phyloP scores from a whole-genome alignment of 2,888 invertebrate genomes.

The Eupithecia abbreviata region DNA sequence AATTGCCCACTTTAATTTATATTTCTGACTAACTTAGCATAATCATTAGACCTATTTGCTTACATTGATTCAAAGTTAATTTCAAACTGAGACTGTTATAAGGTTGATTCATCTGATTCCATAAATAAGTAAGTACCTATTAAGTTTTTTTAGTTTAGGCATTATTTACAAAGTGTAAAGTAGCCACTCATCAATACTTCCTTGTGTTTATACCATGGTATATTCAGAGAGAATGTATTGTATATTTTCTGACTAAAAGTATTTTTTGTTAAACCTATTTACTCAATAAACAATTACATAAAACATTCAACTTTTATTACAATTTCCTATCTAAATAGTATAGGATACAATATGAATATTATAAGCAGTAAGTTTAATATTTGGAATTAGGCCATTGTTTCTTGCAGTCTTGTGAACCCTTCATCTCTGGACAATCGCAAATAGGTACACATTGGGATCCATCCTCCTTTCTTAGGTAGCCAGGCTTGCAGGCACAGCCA shows the following conservation, averaged over 20 bases:
- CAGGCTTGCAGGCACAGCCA: conserved; percentile 51
- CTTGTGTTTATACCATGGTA: conserved; percentile 76
- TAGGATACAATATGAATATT: background rate
- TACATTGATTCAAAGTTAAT: conserved; percentile 35
- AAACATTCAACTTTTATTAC: background rate
- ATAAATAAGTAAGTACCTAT: background rate
- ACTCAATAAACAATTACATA: conserved; percentile 22
- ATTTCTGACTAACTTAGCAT: conserved; percentile 32
- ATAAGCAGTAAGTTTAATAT: background rate
- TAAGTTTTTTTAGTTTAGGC: conserved; percentile 43
- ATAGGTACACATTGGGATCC: conserved; percentile 48
- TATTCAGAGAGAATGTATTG: conserved; percentile 77
- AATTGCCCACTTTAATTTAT: conserved; percentile 22
- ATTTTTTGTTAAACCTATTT: conserved; percentile 19
- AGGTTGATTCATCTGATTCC: conserved; percentile 25
- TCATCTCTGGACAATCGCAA: conserved; percentile 46
- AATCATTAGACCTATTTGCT: conserved; percentile 27
- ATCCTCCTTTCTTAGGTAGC: conserved; percentile 43
- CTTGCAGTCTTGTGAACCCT: conserved; percentile 15
- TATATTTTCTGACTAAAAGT: conserved; percentile 30
- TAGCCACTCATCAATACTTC: conserved; percentile 63
- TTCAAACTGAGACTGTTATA: conserved; percentile 16
- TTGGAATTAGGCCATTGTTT: background rate
- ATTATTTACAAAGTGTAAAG: conserved; percentile 71
- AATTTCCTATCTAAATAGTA: background rate